Conservation (phyloP, 1,140 invertebrate genomes). For the Neotoxoptera formosana region DNA sequence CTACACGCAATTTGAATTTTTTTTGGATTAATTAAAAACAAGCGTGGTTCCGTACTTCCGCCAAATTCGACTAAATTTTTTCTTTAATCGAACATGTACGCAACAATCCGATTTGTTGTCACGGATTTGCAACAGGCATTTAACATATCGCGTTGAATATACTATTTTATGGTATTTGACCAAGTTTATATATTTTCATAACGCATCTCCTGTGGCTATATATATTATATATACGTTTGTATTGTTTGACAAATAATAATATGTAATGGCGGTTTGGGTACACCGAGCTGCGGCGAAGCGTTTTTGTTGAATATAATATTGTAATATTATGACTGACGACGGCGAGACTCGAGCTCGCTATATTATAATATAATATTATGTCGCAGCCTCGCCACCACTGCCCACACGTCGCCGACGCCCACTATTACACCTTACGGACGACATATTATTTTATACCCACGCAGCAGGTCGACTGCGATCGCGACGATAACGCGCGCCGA, state of each 20-base stretch:
- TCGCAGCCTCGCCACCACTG: neutral
- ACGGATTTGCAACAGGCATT: no score
- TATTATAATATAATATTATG: neutral
- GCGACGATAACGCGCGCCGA: neutral
- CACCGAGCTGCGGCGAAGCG: neutral
- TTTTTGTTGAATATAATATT: neutral
- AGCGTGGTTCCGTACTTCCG: neutral
- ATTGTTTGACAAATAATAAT: neutral
- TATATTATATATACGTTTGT: neutral
- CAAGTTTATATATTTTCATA: no score
- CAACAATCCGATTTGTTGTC: no score
- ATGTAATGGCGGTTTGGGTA: neutral
- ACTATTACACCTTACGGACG: neutral
- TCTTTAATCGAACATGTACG: no score
- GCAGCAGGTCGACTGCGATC: neutral
- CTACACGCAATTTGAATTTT: neutral
- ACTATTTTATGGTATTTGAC: no score
- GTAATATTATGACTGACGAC: no score
- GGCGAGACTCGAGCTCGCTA: neutral
- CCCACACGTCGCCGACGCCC: neutral
- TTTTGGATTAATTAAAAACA: neutral
- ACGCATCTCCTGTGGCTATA: neutral
- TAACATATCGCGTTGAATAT: no score
- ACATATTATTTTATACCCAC: neutral
- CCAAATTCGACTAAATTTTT: neutral